Evolutionary conservation across 2,888 invertebrate genomes (phyloP), one percentile per base, ranked within the genome.

Genomic region (Trypoxylon attenuatum): DNA sequence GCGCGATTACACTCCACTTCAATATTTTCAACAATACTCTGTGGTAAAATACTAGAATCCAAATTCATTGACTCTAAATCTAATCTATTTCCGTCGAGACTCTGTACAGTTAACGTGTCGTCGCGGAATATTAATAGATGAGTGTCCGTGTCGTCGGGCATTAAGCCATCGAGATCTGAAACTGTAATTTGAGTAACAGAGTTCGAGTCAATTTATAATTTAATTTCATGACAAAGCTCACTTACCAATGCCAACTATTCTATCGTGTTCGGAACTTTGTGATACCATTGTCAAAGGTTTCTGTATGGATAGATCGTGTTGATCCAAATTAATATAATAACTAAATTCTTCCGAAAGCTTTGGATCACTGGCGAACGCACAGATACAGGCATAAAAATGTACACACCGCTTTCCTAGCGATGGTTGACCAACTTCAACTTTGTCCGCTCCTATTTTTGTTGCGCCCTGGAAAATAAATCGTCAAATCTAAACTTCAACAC

Each of bases 311-410:
- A 78, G 66, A 60, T 85, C 80, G n/a, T 71, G 76, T 59, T 86
- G 85, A 80, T 89, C 90, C 42, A 89, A 80, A 70, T 88, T 89
- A 27, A 91, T 88, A 73, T 90, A 91, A 80, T 88, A 88, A 39
- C 89, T 87, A 85, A 92, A 93, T 80, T 93, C 93, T 71, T 90
- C 89, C 4, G 89, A 82, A 58, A 91, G 88, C 78, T 90, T 90
- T 8, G 89, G 87, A 83, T 92, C 91, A 81, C 92, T 91, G 21
- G 91, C 91, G 85, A 93, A 91, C 39, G 92, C 92, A 86, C 92
- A 91, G 43, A 93, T 88, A 80, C 92, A 93, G 5, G 92, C 91
- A 84, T 92, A 93, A 85, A 91, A 92, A 85, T 93, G 93, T 39
- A 92, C 88, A 85, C 93, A 93, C 73, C 89, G 88, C 67, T 85